Evolutionary conservation across 1,140 invertebrate species (phyloP), one percentile per base, ranked within the genome.

Genomic region (Drosophila pruinosa): DNA sequence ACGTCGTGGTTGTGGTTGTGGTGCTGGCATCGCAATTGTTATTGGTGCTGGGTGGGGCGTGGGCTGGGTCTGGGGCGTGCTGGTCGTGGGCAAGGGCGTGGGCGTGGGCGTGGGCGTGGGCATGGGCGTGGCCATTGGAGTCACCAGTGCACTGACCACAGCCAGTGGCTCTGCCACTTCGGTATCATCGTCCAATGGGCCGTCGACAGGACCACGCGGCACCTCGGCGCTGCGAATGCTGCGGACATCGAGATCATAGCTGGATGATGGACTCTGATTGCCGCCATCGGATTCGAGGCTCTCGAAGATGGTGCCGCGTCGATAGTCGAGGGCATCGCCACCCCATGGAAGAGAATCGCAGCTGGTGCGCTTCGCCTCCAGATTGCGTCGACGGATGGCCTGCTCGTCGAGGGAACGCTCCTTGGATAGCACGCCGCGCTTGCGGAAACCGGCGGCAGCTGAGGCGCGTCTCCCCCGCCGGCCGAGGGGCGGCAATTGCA

Each of bases 321-420:
- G 65, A 34, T 76, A 81, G 69, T 90, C 89, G 64, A 72, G 77
- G 21, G 71, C 82, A 34, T 90, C 89, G 24, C 89, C 89, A 52
- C 85, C 86, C 90, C 90, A 91, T 1, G 90, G 90, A 63, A 91
- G 54, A 34, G 89, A 91, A 39, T 91, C 90, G 58, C 90, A 91
- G 61, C 90, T 91, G 79, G 89, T 91, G 48, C 90, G 90, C 48
- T 91, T 91, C 36, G 89, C 89, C 77, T 91, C 90, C 41, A 91
- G 58, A 15, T 83, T 91, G 47, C 90, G 85, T 47, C 90, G 79
- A 26, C 90, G 73, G 57, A 89, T 89, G 54, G 89, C 89, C 73
- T 91, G 90, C 75, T 91, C 90, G 72, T 91, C 90, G 15, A 91
- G 74, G 17, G 90, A 91, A 53, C 90, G 83, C 47, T 91, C 90